phyloP scores from a whole-genome alignment of 1,140 invertebrate genomes.

The Anoplolepis gracilipes region DNA sequence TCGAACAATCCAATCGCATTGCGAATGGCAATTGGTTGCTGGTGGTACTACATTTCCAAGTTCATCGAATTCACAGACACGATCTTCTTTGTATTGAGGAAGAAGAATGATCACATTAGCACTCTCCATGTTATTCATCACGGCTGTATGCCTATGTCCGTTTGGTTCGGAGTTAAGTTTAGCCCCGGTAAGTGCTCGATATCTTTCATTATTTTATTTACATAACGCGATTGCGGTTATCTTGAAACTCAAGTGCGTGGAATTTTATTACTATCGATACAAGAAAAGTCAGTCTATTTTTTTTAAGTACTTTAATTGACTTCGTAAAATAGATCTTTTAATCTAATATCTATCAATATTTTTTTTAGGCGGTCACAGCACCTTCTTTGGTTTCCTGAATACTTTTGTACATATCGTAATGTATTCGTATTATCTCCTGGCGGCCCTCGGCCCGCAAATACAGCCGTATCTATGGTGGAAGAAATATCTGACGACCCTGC shows the following conservation, averaged over 20 bases:
- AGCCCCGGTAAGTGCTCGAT: slow-evolving; percentile 90
- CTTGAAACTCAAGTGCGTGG: slow-evolving; percentile 3
- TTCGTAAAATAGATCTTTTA: neutral
- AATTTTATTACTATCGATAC: neutral
- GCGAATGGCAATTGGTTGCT: slow-evolving; percentile 92
- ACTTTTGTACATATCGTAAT: slow-evolving; percentile 96
- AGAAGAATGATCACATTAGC: slow-evolving; percentile 94
- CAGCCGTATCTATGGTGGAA: slow-evolving; percentile 98
- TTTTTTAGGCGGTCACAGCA: slow-evolving; percentile 90
- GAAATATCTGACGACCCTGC: slow-evolving; percentile 94
- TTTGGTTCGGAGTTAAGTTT: slow-evolving; percentile 97
- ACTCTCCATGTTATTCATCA: slow-evolving; percentile 97
- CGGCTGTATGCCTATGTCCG: slow-evolving; percentile 95
- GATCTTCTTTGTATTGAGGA: slow-evolving; percentile 94
- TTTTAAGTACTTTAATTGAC: too few species aligned
- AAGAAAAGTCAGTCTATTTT: neutral
- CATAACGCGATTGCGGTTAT: slow-evolving; percentile 36
- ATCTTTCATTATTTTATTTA: neutral
- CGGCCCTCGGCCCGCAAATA: slow-evolving; percentile 93
- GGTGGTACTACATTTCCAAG: slow-evolving; percentile 96
- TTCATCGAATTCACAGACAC: slow-evolving; percentile 95
- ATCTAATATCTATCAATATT: neutral
- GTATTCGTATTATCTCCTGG: slow-evolving; percentile 96
- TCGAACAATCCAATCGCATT: slow-evolving; percentile 91
- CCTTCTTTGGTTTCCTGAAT: slow-evolving; percentile 94